Evolutionary conservation across 2,113 vertebrate species (phyloP).

Genomic region (Sturnira hondurensis): DNA sequence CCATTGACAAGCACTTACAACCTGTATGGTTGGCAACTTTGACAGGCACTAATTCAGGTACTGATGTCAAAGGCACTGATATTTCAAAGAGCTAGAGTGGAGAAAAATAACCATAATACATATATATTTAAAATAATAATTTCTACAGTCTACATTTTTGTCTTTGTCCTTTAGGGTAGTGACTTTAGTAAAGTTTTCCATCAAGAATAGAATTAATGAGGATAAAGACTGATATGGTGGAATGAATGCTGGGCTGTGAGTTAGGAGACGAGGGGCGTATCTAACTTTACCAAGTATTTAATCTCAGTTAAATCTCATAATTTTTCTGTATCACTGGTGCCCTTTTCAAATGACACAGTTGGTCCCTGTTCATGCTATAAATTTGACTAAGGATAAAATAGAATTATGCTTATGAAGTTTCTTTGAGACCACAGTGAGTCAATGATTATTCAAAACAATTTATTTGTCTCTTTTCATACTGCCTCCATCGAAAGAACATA

Average conservation of each 20-base stretch:
- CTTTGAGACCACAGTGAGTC: neutral
- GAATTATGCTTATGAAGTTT: neutral
- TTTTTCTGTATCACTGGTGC: neutral
- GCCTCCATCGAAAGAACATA: neutral
- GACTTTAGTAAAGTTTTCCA: neutral
- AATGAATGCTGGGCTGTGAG: neutral
- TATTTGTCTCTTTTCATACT: neutral
- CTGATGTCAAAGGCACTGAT: constrained; percentile 89
- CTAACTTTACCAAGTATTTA: neutral
- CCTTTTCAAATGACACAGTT: neutral
- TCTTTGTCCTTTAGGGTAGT: neutral
- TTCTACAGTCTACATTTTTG: neutral
- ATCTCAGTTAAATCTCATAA: neutral
- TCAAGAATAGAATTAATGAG: neutral
- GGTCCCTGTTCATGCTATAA: neutral
- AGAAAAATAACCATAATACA: constrained; percentile 27
- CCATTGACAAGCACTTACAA: constrained; percentile 88
- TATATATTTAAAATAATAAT: neutral
- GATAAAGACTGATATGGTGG: neutral
- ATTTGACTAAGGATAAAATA: neutral
- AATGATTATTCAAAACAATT: neutral
- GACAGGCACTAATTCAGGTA: constrained; percentile 91
- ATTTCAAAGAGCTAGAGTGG: constrained; percentile 90
- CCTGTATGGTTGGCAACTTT: constrained; percentile 95
- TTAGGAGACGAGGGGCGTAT: neutral